Base-by-base conservation (phyloP, 2,797 vertebrate genomes). In the Aulostomus chinensis region DNA sequence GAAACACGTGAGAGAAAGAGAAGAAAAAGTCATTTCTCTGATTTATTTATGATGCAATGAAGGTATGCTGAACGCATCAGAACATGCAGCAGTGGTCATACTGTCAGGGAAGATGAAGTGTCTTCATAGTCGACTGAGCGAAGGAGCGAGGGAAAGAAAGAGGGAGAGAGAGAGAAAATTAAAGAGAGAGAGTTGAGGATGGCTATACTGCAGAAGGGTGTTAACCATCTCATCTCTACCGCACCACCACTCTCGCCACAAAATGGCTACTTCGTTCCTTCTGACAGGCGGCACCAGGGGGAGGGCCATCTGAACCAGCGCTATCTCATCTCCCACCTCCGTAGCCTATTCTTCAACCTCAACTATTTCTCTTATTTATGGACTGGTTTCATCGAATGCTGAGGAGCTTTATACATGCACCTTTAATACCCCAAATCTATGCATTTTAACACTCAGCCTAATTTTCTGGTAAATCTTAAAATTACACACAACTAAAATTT, bases 31-130 rank as follows among this genome's bases (percentile, higher is more conserved):
- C 67, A 94, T 95, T 94, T 94, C 91, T 94, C 94, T 95, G 94
- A 89, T 97, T 96, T 98, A 98, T 98, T 97, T 96, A 98, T 97
- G 95, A 96, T 93, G 94, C 93, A 92, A 92, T 93, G 94, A 94
- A 96, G 94, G 94, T 94, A 94, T 94, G 93, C 93, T 92, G 94
- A 94, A 94, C 76, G 88, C 91, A 93, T 94, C 93, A 93, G 93
- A 94, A 93, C 87, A 92, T 91, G 92, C 94, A 93, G 93, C 93
- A 94, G 93, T 94, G 96, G 94, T 95, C 95, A 95, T 93, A 93
- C 93, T 96, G 95, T 96, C 94, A 94, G 91, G 87, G 76, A 91
- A 94, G 94, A 97, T 94, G 93, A 93, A 94, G 93, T 93, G 94
- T 92, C 92, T 94, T 95, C 94, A 94, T 92, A 93, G 92, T 92